These are phyloP conservation scores for Holothuria glaberrima DNA, from an alignment of 35 echinoderm and acorn worm genomes.

Conservation along the genomic window DNA sequence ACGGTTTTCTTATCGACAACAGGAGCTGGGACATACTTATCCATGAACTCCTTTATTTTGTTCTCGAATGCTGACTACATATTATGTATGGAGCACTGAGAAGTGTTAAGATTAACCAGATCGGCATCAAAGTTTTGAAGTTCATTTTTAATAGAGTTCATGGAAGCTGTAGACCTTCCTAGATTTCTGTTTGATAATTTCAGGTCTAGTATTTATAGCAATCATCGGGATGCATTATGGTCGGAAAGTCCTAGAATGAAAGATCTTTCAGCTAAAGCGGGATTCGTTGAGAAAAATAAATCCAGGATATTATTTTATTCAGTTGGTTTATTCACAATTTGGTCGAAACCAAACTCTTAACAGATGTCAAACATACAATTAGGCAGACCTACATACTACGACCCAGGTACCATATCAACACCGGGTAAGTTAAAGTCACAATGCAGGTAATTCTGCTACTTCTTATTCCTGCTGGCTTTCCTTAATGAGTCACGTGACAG, in stretches of 20 bases:
- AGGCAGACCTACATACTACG: not conserved
- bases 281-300: not conserved
- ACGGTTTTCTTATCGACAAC: not conserved
- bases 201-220: too few relatives aligned
- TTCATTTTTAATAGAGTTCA: not conserved
- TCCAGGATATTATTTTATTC: not conserved
- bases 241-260: too few relatives aligned
- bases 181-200: too few relatives aligned
- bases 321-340: not conserved
- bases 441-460: not conserved
- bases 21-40: not conserved
- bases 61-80: not conserved
- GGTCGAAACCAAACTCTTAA: not conserved
- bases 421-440: not conserved
- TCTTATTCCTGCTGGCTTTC: constrained; percentile 3
- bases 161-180: too few relatives aligned
- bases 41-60: not conserved
- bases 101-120: not conserved
- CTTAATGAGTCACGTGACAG: not conserved
- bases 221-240: too few relatives aligned
- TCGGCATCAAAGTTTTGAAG: not conserved
- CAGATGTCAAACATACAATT: not conserved
- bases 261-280: too few relatives aligned
- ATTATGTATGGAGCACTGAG: not conserved
- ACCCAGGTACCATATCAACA: not conserved